Conservation (phyloP, 2,888 invertebrate genomes). For the Incurvaria masculella region DNA sequence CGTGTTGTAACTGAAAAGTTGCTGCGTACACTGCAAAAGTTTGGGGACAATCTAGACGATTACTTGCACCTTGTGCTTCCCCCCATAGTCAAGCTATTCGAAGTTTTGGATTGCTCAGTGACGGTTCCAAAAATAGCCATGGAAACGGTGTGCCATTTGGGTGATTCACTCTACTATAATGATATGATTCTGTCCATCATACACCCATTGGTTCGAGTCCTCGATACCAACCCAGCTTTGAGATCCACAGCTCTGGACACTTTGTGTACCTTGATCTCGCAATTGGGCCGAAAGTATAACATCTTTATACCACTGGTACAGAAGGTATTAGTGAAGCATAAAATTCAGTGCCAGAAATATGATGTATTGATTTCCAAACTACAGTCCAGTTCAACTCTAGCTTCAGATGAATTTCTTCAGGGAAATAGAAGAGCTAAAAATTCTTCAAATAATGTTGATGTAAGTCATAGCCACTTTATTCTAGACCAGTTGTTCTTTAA, state of each 20-base stretch:
- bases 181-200: conserved; percentile 92
- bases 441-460: conserved; percentile 67
- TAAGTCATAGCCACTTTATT: too few species aligned
- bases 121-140: conserved; percentile 71
- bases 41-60: conserved; percentile 93
- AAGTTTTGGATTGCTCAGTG: conserved; percentile 78
- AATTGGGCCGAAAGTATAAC: conserved; percentile 87
- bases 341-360: conserved; percentile 73
- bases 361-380: conserved; percentile 76
- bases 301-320: conserved; percentile 94
- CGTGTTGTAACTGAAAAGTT: conserved; percentile 78
- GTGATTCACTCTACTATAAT: conserved; percentile 85
- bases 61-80: conserved; percentile 93
- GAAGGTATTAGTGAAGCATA: conserved; percentile 75
- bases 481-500: too few species aligned
- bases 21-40: conserved; percentile 83
- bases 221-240: conserved; percentile 77
- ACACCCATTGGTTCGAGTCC: conserved; percentile 84
- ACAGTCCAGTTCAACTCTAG: conserved; percentile 70
- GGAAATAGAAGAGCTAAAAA: conserved; percentile 59
- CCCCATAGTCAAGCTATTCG: conserved; percentile 88
- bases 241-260: conserved; percentile 86
- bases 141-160: conserved; percentile 86
- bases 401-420: conserved; percentile 78
- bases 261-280: conserved; percentile 80